Evolutionary conservation across 2,797 vertebrate species (phyloP).

Genomic region (Pelobates cultripes): DNA sequence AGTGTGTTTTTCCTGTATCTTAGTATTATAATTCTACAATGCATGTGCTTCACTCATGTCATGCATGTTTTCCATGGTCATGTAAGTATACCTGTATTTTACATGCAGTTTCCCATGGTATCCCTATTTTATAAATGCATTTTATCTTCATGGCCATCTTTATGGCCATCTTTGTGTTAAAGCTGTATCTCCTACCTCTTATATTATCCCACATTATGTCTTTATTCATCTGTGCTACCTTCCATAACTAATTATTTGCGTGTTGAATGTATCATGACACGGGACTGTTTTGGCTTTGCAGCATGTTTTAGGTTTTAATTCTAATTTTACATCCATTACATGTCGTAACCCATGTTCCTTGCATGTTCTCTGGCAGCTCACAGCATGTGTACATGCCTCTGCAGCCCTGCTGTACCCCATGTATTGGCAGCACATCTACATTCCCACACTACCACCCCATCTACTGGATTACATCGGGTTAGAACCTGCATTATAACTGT

Average conservation of each 20-base stretch:
- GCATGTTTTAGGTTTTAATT: too few relatives aligned
- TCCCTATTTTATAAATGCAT: neutral
- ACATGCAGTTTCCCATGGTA: neutral
- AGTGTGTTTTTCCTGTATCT: too few relatives aligned
- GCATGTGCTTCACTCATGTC: too few relatives aligned
- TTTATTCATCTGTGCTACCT: too few relatives aligned
- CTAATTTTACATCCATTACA: neutral
- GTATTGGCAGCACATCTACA: constrained; percentile 94
- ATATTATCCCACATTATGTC: too few relatives aligned
- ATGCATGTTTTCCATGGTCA: too few relatives aligned
- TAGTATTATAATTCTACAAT: too few relatives aligned
- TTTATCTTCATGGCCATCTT: neutral
- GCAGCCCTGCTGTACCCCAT: constrained; percentile 83
- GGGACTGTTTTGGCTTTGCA: too few relatives aligned
- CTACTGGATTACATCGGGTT: constrained; percentile 91
- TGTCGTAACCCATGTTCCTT: neutral
- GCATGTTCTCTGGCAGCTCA: constrained; percentile 62
- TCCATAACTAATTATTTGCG: too few relatives aligned
- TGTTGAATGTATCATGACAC: too few relatives aligned
- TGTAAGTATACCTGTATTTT: too few relatives aligned
- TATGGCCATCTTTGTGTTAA: neutral
- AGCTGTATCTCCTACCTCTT: too few relatives aligned
- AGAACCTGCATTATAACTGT: neutral
- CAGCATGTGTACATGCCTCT: constrained; percentile 84
- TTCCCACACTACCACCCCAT: constrained; percentile 87